A percentile compares a stretch with the other conserved stretches of the same genome.
Evolutionary conservation across 2,797 vertebrate genomes (phyloP).

Genomic region (Neosilurus hyrtlii): DNA sequence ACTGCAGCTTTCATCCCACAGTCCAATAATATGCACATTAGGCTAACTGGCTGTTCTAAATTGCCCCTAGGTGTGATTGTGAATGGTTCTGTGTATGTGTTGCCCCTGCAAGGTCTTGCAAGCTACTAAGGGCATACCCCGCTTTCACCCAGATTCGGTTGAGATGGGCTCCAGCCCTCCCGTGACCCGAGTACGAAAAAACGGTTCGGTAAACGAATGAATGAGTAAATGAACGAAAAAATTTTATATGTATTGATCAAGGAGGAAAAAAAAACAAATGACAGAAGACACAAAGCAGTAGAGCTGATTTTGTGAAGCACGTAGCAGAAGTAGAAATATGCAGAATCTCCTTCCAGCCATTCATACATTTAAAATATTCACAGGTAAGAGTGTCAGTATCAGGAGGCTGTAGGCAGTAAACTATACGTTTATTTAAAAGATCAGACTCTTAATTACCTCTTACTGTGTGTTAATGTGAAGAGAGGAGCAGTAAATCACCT

Average conservation of each 20-base stretch:
- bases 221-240: no score
- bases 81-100: no score
- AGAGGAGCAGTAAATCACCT: constrained; percentile 1
- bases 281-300: background rate
- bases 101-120: no score
- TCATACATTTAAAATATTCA: background rate
- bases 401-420: background rate
- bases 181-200: no score
- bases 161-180: no score
- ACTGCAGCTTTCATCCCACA: no score
- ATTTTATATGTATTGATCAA: background rate
- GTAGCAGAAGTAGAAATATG: background rate
- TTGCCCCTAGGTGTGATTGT: no score
- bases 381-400: background rate
- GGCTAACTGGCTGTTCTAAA: no score
- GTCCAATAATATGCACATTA: no score
- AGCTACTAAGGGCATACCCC: no score
- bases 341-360: background rate
- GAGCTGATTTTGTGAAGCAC: background rate
- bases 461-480: background rate
- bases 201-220: no score
- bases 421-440: background rate
- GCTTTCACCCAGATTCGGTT: no score
- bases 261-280: background rate
- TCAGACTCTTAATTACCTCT: constrained; percentile 1